A percentile compares a stretch with the other conserved stretches of the same genome.
phyloP scores from a whole-genome alignment of 2,888 invertebrate species.

The Heliconius hortense region DNA sequence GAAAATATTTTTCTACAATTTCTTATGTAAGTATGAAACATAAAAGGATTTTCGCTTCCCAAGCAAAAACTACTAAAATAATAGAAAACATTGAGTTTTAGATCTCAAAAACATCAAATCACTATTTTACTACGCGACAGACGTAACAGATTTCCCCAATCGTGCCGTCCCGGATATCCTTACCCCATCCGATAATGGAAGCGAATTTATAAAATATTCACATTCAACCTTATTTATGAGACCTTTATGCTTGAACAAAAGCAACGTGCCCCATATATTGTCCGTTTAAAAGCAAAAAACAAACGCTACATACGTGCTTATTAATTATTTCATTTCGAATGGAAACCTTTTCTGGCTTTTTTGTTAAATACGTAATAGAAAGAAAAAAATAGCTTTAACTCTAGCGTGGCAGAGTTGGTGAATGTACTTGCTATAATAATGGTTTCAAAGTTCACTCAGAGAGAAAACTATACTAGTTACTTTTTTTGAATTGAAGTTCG shows the following conservation, averaged over 20 bases:
- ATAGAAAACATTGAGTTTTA: constrained; percentile 24
- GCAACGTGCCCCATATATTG: constrained; percentile 44
- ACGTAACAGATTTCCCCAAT: constrained; percentile 60
- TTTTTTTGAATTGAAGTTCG: background rate
- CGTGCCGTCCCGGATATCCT: constrained; percentile 59
- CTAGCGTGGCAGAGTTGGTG: background rate
- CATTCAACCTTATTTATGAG: constrained; percentile 70
- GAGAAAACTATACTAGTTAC: too few relatives aligned
- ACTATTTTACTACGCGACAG: constrained; percentile 41
- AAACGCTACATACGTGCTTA: constrained; percentile 34
- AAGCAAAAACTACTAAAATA: background rate
- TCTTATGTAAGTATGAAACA: background rate
- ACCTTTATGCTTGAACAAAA: constrained; percentile 60
- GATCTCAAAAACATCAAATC: constrained; percentile 31
- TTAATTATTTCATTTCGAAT: constrained; percentile 21
- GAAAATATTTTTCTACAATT: too few relatives aligned
- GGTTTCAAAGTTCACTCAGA: background rate
- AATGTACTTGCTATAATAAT: background rate
- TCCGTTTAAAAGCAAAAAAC: constrained; percentile 38
- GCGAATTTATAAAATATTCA: constrained; percentile 73
- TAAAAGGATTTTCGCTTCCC: background rate
- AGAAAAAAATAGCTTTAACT: background rate
- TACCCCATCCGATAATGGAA: constrained; percentile 70
- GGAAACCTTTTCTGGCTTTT: constrained; percentile 12
- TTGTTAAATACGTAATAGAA: constrained; percentile 6